Evolutionary conservation across 1,140 invertebrate genomes (phyloP).

Genomic region (roundworm (Caenorhabditis elegans)): DNA sequence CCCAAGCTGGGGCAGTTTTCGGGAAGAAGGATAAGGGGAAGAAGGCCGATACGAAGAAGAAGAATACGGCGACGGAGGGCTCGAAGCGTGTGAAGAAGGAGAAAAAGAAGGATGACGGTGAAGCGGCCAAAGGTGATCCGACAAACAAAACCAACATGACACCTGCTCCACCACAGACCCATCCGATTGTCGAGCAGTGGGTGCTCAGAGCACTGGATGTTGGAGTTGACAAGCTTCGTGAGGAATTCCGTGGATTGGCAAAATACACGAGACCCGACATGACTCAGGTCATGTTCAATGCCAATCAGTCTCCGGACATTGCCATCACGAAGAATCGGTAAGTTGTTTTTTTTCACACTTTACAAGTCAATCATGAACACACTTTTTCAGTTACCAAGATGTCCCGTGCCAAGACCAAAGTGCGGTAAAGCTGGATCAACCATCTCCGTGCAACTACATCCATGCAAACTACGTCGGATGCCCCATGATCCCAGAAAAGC

Average conservation of each 20-base stretch:
- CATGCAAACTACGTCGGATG: conserved; percentile 72
- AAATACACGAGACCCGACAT: background rate
- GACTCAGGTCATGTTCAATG: background rate
- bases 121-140: background rate
- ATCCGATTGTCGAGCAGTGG: background rate
- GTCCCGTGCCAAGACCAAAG: conserved; percentile 15
- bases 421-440: background rate
- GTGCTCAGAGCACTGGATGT: background rate
- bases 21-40: background rate
- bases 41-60: background rate
- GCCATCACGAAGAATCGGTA: background rate
- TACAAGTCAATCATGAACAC: background rate
- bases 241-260: background rate
- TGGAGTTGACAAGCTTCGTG: background rate
- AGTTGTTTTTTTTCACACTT: background rate
- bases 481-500: background rate
- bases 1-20: background rate
- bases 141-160: background rate
- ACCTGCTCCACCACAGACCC: background rate
- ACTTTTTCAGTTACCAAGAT: background rate
- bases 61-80: background rate
- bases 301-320: background rate
- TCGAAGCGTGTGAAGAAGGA: background rate
- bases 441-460: conserved; percentile 23
- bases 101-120: background rate